A percentile compares a stretch with the other conserved stretches of the same genome.
Conservation (phyloP, 2,113 vertebrate species). For the Bettongia penicillata region DNA sequence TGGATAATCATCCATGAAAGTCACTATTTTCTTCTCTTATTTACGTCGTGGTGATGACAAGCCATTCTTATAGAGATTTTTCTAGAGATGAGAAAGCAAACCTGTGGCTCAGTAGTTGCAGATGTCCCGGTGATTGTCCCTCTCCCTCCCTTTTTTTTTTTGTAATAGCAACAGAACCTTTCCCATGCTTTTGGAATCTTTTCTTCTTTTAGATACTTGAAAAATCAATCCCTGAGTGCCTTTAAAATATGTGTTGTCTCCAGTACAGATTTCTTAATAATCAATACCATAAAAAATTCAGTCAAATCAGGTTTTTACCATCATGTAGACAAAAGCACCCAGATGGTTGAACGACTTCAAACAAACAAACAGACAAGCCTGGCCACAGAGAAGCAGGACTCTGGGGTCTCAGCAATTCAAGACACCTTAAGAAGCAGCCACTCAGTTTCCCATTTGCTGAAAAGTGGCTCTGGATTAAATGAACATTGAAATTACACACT, state of each 20-base stretch:
- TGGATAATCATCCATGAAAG: not conserved
- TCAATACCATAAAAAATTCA: not conserved
- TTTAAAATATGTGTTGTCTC: not conserved
- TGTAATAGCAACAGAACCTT: not conserved
- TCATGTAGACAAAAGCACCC: constrained; percentile 26
- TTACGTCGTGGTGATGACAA: not conserved
- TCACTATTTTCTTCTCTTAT: not conserved
- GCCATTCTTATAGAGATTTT: not conserved
- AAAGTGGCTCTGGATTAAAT: constrained; percentile 62
- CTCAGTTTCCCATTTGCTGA: constrained; percentile 40
- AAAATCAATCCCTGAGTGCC: constrained; percentile 3
- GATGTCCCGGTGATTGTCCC: not conserved
- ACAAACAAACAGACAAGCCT: not conserved
- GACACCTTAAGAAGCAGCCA: not conserved
- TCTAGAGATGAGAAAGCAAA: not conserved
- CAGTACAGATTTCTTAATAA: constrained; percentile 32
- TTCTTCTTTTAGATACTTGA: not conserved
- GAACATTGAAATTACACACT: constrained; percentile 62
- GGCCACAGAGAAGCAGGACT: not conserved
- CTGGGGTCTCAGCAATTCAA: constrained; percentile 28
- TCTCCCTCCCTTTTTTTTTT: not conserved
- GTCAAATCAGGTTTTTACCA: constrained; percentile 22
- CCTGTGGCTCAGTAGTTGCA: not conserved
- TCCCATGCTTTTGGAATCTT: not conserved
- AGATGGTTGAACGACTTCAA: constrained; percentile 5